Base-by-base conservation (phyloP, 2,797 vertebrate species). In the Crocodylus rhombifer region DNA sequence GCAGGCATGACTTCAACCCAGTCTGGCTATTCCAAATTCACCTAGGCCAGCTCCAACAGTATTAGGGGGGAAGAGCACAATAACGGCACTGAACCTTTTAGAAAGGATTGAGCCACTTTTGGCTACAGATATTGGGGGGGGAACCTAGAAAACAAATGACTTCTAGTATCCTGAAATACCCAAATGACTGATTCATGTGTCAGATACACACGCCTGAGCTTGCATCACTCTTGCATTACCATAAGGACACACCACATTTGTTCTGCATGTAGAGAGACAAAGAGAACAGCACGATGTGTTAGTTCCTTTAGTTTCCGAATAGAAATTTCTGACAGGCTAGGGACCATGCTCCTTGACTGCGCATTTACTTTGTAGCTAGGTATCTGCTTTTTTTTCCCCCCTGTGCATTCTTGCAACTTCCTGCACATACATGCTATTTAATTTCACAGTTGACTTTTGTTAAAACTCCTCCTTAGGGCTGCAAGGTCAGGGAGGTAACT, bases 361-460 rank as follows among this genome's bases (percentile, higher is more conserved):
- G 42, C 42, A 51, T 51, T 51, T 51, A 51, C 42, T 51, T 51
- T 4, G 33, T 7, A 1, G 62, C 87, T 73, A n/a, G 30, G 4
- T 91, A 23, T 77, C 84, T 84, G 84, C 92, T 63, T 76, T 88
- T 36, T 10, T 16, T 0, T 3, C 33, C 13, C 64, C 64, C 78
- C 87, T 85, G 15, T 5, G 10, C 86, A 77, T 93, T 91, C 91
- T 88, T 86, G 60, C 2, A 0, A 3, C 2, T 1, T 63, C 63
- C 91, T 71, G 20, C 60, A 2, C 93, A 96, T 86, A 60, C 82
- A 26, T 57, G 60, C 55, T 42, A 20, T 80, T 88, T 89, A 82
- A 61, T 86, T 83, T 30, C n/a, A 84, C 61, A 87, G 84, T 80
- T 77, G 74, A 91, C 91, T 82, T 91, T 92, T 80, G 87, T 82